Conservation (phyloP, 2,113 vertebrate species). For the Struthidea cinerea region DNA sequence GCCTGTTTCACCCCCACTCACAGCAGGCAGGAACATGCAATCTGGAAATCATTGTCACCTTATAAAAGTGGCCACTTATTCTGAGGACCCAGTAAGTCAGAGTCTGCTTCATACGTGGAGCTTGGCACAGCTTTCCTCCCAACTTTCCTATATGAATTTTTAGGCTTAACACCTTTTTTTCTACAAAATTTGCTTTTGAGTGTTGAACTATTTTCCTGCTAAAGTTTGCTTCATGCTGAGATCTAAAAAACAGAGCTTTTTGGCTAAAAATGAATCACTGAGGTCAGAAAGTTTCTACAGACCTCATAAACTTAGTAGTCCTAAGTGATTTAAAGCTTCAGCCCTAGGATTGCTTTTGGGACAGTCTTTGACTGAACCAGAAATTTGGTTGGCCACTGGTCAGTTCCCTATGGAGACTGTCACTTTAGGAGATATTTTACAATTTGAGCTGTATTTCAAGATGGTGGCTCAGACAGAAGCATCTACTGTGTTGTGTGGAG, state of each 20-base stretch:
- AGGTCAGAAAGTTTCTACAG: constrained; percentile 10
- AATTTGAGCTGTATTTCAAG: background rate
- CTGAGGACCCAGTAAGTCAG: background rate
- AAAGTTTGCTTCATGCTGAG: background rate
- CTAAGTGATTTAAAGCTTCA: background rate
- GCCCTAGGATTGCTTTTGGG: background rate
- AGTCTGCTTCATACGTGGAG: background rate
- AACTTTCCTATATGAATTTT: background rate
- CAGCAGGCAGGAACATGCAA: background rate
- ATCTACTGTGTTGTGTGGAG: background rate
- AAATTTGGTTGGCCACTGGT: background rate
- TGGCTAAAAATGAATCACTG: background rate
- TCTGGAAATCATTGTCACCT: background rate
- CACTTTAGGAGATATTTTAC: background rate
- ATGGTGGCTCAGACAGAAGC: background rate
- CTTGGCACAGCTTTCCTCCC: background rate
- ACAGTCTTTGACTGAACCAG: background rate
- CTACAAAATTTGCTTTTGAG: background rate
- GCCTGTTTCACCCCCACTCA: background rate
- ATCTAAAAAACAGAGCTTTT: background rate
- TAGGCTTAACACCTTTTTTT: constrained; percentile 26
- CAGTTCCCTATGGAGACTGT: background rate
- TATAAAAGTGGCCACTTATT: background rate
- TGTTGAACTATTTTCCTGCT: background rate
- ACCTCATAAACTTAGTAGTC: background rate